Evolutionary conservation across 2,113 vertebrate species (phyloP).

Genomic region (Dasyurus viverrinus): DNA sequence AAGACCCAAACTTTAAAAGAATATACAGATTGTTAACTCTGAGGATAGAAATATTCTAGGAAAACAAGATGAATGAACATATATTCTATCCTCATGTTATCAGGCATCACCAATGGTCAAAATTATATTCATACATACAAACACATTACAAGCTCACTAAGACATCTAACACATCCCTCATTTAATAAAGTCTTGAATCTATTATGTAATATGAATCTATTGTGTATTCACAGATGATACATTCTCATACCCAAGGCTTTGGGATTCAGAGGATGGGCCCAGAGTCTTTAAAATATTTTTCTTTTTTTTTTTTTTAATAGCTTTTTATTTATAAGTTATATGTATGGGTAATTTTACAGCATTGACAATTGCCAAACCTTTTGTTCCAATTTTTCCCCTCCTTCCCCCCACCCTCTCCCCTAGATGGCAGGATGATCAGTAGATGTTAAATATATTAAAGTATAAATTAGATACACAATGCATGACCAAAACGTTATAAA

Average conservation of each 20-base stretch:
- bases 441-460: too few relatives aligned
- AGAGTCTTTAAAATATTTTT: conserved; percentile 60
- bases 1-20: not conserved
- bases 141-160: conserved; percentile 7
- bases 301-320: too few relatives aligned
- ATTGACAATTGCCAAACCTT: too few relatives aligned
- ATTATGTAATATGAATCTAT: conserved; percentile 4
- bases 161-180: conserved; percentile 17
- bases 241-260: conserved; percentile 20
- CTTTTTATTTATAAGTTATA: too few relatives aligned
- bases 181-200: conserved; percentile 21
- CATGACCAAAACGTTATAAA: too few relatives aligned
- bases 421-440: too few relatives aligned
- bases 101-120: not conserved
- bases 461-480: too few relatives aligned
- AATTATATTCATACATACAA: not conserved
- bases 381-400: too few relatives aligned
- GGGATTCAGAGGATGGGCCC: conserved; percentile 53
- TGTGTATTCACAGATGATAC: conserved; percentile 41
- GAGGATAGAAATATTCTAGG: not conserved
- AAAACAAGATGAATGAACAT: conserved; percentile 44
- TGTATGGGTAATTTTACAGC: too few relatives aligned
- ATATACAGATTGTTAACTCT: not conserved
- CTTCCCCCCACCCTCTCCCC: too few relatives aligned
- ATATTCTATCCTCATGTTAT: conserved; percentile 32